phyloP scores from a whole-genome alignment of 2,888 invertebrate species.

The Timema podura region DNA sequence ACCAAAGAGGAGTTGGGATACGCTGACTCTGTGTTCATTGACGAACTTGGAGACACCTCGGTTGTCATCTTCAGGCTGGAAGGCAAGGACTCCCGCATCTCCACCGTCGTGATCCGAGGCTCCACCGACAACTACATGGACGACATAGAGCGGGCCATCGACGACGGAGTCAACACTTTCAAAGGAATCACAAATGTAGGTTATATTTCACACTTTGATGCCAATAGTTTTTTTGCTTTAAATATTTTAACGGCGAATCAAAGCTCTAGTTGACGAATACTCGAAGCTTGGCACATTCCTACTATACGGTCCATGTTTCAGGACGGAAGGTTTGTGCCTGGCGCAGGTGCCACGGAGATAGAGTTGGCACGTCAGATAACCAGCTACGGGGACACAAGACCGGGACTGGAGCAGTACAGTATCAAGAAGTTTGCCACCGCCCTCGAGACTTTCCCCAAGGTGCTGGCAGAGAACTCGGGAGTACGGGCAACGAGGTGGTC shows the following conservation, averaged over 20 bases:
- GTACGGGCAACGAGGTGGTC: conserved; percentile 80
- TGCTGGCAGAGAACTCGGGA: conserved; percentile 93
- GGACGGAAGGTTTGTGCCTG: conserved; percentile 71
- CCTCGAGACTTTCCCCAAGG: conserved; percentile 85
- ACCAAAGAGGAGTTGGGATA: conserved; percentile 87
- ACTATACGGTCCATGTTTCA: conserved; percentile 33
- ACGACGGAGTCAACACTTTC: conserved; percentile 98
- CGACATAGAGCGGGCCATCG: conserved; percentile 95
- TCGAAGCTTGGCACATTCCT: not conserved
- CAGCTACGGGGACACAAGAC: conserved; percentile 83
- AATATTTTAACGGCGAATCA: too few species aligned
- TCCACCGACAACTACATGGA: conserved; percentile 98
- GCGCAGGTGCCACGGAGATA: conserved; percentile 94
- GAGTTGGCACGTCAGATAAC: conserved; percentile 85
- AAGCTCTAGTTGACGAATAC: too few species aligned
- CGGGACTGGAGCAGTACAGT: conserved; percentile 96
- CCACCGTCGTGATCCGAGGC: conserved; percentile 92
- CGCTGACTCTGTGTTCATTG: conserved; percentile 82
- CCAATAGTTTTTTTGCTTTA: too few species aligned
- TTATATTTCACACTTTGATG: too few species aligned
- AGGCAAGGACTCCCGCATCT: conserved; percentile 77
- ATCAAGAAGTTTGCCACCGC: conserved; percentile 89
- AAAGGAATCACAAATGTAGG: conserved; percentile 77
- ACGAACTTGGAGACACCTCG: conserved; percentile 93
- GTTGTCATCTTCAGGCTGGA: conserved; percentile 91